Evolutionary conservation across 2,888 invertebrate genomes (phyloP).

Genomic region (Sinelater perroti): DNA sequence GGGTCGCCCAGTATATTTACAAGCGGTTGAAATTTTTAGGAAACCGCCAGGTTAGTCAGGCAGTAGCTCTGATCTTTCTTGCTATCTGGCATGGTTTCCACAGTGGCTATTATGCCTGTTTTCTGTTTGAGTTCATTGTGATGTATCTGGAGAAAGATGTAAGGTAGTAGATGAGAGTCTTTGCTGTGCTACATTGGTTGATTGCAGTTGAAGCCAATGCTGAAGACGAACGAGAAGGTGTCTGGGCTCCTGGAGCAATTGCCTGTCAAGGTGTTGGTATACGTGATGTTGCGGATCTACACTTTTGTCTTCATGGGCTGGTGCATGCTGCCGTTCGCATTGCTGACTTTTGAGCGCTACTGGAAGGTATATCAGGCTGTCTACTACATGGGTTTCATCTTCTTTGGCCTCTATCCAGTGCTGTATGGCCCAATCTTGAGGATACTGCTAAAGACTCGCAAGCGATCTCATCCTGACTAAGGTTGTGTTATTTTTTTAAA

Average conservation of each 20-base stretch:
- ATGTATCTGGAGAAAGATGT: conserved; percentile 88
- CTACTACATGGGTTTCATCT: conserved; percentile 74
- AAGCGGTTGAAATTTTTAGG: conserved; percentile 92
- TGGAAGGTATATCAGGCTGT: conserved; percentile 69
- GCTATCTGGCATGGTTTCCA: conserved; percentile 97
- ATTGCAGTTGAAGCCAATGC: conserved; percentile 65
- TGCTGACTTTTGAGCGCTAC: conserved; percentile 76
- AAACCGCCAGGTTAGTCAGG: conserved; percentile 82
- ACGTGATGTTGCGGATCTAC: conserved; percentile 73
- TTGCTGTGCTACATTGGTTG: conserved; percentile 15
- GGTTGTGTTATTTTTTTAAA: conserved; percentile 4
- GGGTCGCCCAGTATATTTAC: conserved; percentile 94
- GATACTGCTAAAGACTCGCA: conserved; percentile 22
- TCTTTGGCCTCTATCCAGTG: conserved; percentile 73
- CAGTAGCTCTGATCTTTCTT: conserved; percentile 82
- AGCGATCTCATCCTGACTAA: conserved; percentile 17
- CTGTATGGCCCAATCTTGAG: conserved; percentile 62
- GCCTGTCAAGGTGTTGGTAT: conserved; percentile 61
- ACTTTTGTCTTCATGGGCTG: conserved; percentile 86
- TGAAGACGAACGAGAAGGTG: conserved; percentile 64
- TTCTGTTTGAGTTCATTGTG: conserved; percentile 89
- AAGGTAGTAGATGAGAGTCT: conserved; percentile 51
- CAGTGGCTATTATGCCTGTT: conserved; percentile 92
- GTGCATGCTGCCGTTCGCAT: conserved; percentile 78
- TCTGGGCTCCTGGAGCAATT: conserved; percentile 60